Conservation (phyloP, 92 coral and sea anemone genomes). For the Porites evermanni region DNA sequence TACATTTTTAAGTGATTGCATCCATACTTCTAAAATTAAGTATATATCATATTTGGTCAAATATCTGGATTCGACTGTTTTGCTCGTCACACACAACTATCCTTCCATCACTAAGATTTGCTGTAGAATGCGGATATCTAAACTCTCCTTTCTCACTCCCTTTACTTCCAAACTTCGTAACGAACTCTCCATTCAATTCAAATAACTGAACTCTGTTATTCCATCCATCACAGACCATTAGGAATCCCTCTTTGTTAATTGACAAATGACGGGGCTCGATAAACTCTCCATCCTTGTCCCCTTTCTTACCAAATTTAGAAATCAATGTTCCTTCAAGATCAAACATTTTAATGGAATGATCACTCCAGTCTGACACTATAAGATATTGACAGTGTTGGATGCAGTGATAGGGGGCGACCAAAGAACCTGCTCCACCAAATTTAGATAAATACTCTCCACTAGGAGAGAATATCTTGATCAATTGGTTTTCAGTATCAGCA, state of each 20-base stretch:
- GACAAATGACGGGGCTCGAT: background rate
- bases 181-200: background rate
- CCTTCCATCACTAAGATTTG: background rate
- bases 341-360: background rate
- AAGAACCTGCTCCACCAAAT: background rate
- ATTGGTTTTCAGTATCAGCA: conserved; percentile 22
- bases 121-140: background rate
- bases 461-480: conserved; percentile 15
- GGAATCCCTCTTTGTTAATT: background rate
- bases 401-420: background rate
- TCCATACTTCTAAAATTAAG: too few species aligned
- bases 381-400: background rate
- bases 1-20: too few species aligned
- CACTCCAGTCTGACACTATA: background rate
- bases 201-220: background rate
- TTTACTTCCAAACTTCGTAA: background rate
- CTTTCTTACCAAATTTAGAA: background rate
- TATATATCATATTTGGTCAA: too few species aligned
- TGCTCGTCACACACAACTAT: background rate
- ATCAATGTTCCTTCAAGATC: background rate
- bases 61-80: background rate
- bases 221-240: background rate
- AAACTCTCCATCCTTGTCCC: background rate
- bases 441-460: conserved; percentile 9
- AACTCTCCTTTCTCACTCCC: background rate